Percentiles rank a stretch among this genome's conserved stretches.
Evolutionary conservation across 2,888 invertebrate genomes (phyloP).

Genomic region (Drosophila austrosaltans): DNA sequence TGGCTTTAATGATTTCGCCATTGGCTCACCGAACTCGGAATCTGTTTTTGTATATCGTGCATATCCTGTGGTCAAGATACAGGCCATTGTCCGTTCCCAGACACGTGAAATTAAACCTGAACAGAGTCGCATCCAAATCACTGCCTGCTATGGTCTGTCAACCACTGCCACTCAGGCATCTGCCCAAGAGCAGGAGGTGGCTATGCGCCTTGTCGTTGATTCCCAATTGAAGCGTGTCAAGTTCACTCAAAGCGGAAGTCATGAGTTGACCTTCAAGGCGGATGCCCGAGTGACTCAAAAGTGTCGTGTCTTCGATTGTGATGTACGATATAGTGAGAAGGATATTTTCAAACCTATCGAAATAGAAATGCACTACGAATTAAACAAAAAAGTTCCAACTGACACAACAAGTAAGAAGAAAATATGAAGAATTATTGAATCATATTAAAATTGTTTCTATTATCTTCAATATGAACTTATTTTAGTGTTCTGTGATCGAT

Average conservation of each 20-base stretch:
- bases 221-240: constrained; percentile 80
- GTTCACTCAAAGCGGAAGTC: constrained; percentile 70
- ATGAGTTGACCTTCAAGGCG: constrained; percentile 77
- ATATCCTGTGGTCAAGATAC: constrained; percentile 83
- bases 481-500: constrained; percentile 81
- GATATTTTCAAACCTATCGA: constrained; percentile 83
- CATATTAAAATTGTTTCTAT: too few species aligned
- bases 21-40: constrained; percentile 84
- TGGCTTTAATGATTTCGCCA: constrained; percentile 83
- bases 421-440: too few species aligned
- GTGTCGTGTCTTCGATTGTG: constrained; percentile 77
- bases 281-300: constrained; percentile 65
- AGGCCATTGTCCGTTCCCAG: constrained; percentile 79
- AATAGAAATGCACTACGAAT: constrained; percentile 81
- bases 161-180: constrained; percentile 67
- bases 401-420: constrained; percentile 68
- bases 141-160: constrained; percentile 78
- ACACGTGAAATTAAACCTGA: constrained; percentile 82
- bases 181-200: constrained; percentile 74
- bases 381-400: constrained; percentile 80
- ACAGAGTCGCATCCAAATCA: constrained; percentile 80
- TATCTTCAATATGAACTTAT: too few species aligned
- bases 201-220: constrained; percentile 78
- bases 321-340: constrained; percentile 80
- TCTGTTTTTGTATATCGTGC: constrained; percentile 83